Evolutionary conservation across 2,797 vertebrate genomes (phyloP), one percentile per base, ranked within the genome.

Genomic region (Microctenopoma lineatum): DNA sequence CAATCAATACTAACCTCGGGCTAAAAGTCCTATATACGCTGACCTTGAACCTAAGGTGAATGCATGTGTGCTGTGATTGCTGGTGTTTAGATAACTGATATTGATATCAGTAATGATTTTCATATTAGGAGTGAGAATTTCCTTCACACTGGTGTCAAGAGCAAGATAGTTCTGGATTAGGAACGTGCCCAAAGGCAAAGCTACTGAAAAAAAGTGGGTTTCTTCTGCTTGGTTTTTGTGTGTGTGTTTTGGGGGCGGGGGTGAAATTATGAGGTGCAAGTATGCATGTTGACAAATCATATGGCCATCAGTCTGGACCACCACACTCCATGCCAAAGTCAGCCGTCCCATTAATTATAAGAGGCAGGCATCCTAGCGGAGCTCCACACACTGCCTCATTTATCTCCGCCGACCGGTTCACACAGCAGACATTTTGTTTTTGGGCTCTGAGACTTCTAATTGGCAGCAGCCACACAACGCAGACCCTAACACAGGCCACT

Each of bases 351-450:
- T 92, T 92, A 92, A 90, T 92, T 85, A 84, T 70, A 61, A 81
- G 81, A 83, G 85, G 84, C 88, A 85, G 83, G 83, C 66, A 57
- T 78, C 80, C 71, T 68, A 32, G 70, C 76, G 34, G 46, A 70
- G 80, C 42, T 15, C 21, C 36, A 12, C 75, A 93, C 91, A 93
- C 90, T 91, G 86, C 72, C 68, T 84, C 90, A 57, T 90, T 93
- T 84, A 81, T 91, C 63, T 78, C 59, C 5, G 0, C 80, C 73
- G 78, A 81, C 80, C 79, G 9, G 59, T 69, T 75, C 83, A 50
- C 88, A 92, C 89, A 92, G 88, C 83, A 79, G 73, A 81, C 80
- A 90, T 89, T 85, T 90, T 92, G 90, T 93, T 88, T 85, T 32
- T 1, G 42, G 66, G 78, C 64, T 71, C 44, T 0, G 63, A 62